Evolutionary conservation across 2,797 vertebrate genomes (phyloP), one percentile per base, ranked within the genome.

Genomic region (Argentina silus): DNA sequence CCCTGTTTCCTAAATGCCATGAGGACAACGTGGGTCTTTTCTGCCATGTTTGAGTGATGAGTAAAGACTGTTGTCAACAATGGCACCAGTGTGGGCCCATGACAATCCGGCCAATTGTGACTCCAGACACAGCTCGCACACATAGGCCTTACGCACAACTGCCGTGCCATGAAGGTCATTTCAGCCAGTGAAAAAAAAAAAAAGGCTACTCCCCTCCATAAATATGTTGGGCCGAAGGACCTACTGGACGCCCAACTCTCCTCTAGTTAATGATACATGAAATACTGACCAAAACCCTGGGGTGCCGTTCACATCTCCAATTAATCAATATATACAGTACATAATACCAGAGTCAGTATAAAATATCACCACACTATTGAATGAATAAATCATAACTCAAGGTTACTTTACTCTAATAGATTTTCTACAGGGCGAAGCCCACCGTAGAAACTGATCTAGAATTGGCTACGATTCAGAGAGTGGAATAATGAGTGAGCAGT

Each of bases 321-420:
- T 3, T 27, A 74, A 87, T 87, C 86, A 79, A 89, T 89, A 83
- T 55, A 73, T 60, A 57, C 60, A 65, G 68, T 67, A 81, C 36
- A 75, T 72, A 56, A 74, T 43, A 72, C 10, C n/a, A n/a, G n/a
- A 69, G 71, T 73, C 67, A 69, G 60, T 8, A 19, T 21, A 19
- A 83, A 61, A 79, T n/a, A 78, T 72, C 73, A 67, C 44, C 44
- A 45, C 60, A 7, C 17, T 77, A 14, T 59, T 79, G 55, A 65
- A 50, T 55, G 59, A 3, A 84, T 74, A 17, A 57, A 75, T 78
- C 45, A 72, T 60, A 66, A 12, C 62, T 51, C 48, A 61, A n/a
- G 64, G n/a, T n/a, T n/a, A 63, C 23, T 17, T 15, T 68, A 15
- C 23, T 66, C 45, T 60, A 63, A 50, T 71, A 73, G 56, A 59